Evolutionary conservation across 2,797 vertebrate species (phyloP).

Genomic region (Sebastes elongatus): DNA sequence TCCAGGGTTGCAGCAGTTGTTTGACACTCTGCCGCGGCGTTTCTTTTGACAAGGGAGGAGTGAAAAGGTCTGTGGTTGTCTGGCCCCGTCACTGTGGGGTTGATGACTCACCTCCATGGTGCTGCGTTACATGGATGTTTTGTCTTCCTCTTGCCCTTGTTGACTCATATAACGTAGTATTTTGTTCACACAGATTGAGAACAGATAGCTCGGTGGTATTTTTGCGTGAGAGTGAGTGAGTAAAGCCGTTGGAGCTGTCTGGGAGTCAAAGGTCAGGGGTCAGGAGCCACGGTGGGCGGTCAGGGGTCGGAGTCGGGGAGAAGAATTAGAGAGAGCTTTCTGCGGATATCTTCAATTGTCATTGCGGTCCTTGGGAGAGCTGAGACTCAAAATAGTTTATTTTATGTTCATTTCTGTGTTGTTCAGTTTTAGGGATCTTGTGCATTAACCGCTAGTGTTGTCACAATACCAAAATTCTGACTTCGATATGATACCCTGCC

Average conservation of each 20-base stretch:
- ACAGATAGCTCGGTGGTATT: slow-evolving; percentile 50
- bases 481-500: too few species aligned
- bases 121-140: slow-evolving; percentile 66
- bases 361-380: neutral
- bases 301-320: slow-evolving; percentile 47
- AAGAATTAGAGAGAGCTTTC: slow-evolving; percentile 40
- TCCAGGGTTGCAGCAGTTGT: slow-evolving; percentile 54
- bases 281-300: slow-evolving; percentile 61
- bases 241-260: slow-evolving; percentile 51
- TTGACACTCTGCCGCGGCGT: slow-evolving; percentile 53
- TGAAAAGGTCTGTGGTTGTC: slow-evolving; percentile 51
- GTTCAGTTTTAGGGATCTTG: too few species aligned
- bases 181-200: slow-evolving; percentile 63
- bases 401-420: slow-evolving; percentile 5
- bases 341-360: slow-evolving; percentile 62
- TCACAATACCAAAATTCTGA: too few species aligned
- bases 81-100: slow-evolving; percentile 36
- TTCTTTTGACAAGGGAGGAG: slow-evolving; percentile 48
- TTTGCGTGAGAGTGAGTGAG: slow-evolving; percentile 35
- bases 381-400: slow-evolving; percentile 19
- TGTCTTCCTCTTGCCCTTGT: slow-evolving; percentile 59
- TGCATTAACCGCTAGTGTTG: too few species aligned
- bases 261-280: slow-evolving; percentile 67
- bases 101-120: slow-evolving; percentile 60
- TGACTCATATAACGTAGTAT: slow-evolving; percentile 61